Conservation (phyloP, 2,888 invertebrate genomes). For the Pyrocoelia pectoralis region DNA sequence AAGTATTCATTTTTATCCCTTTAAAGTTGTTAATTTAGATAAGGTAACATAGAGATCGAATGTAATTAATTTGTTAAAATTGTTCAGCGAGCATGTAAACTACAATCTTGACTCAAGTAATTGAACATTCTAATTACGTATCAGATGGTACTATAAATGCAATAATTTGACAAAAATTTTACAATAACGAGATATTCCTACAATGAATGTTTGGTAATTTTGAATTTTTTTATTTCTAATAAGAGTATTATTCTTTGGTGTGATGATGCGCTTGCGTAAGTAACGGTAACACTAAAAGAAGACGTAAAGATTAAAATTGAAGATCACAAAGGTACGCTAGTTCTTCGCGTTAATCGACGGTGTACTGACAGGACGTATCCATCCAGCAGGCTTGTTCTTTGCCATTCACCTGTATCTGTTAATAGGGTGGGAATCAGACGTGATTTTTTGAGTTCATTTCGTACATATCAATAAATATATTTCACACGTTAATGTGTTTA, state of each 20-base stretch:
- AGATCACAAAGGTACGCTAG: conserved; percentile 41
- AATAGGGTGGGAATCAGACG: conserved; percentile 49
- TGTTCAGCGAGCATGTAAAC: too few relatives aligned
- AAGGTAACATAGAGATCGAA: too few relatives aligned
- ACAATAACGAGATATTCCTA: neutral
- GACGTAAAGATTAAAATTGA: conserved; percentile 35
- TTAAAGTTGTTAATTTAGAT: too few relatives aligned
- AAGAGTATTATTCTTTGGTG: conserved; percentile 19
- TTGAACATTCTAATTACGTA: too few relatives aligned
- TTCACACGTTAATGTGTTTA: neutral
- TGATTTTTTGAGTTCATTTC: neutral
- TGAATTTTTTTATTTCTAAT: neutral
- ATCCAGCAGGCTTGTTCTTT: conserved; percentile 46
- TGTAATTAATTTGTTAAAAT: too few relatives aligned
- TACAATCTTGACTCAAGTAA: too few relatives aligned
- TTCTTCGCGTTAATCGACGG: conserved; percentile 51
- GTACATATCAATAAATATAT: neutral
- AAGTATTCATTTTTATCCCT: neutral
- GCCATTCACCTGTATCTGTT: conserved; percentile 50
- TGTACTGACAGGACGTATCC: conserved; percentile 49
- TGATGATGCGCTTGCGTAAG: conserved; percentile 43
- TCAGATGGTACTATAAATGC: too few relatives aligned
- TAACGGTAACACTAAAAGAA: conserved; percentile 36
- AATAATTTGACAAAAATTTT: too few relatives aligned
- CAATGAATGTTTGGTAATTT: neutral